Conservation (phyloP, 2,797 vertebrate genomes). For the Pseudopleuronectes americanus region DNA sequence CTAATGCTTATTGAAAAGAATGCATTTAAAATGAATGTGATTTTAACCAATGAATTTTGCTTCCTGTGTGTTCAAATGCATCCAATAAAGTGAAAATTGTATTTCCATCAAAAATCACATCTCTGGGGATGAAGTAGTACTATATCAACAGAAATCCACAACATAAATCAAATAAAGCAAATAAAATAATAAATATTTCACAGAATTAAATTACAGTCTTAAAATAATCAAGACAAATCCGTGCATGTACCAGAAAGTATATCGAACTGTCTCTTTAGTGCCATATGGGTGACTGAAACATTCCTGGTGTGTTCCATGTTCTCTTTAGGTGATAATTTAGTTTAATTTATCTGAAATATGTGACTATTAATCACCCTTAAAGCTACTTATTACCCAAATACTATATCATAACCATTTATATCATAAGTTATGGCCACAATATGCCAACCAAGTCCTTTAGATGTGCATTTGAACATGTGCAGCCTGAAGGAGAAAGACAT, state of each 20-base stretch:
- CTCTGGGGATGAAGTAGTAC: too few species aligned
- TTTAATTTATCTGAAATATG: slow-evolving; percentile 10
- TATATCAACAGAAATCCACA: too few species aligned
- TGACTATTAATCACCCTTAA: slow-evolving; percentile 14
- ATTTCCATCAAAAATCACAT: too few species aligned
- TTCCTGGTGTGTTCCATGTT: neutral
- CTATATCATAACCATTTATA: slow-evolving; percentile 15
- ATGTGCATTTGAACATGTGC: slow-evolving; percentile 15
- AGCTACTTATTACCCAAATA: neutral
- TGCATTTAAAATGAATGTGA: neutral
- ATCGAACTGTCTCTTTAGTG: neutral
- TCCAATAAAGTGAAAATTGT: too few species aligned
- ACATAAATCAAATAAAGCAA: too few species aligned
- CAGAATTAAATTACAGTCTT: neutral
- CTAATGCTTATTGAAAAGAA: neutral
- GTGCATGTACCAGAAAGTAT: neutral
- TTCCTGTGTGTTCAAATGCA: too few species aligned
- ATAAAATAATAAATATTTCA: neutral
- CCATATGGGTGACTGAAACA: neutral
- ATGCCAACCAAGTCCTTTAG: slow-evolving; percentile 18
- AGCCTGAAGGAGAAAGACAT: slow-evolving; percentile 16
- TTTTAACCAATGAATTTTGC: too few species aligned
- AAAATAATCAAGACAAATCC: neutral
- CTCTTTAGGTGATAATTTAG: slow-evolving; percentile 13
- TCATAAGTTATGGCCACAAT: slow-evolving; percentile 17